phyloP scores from a whole-genome alignment of 1,140 invertebrate species.

The Caenorhabditis elegans region DNA sequence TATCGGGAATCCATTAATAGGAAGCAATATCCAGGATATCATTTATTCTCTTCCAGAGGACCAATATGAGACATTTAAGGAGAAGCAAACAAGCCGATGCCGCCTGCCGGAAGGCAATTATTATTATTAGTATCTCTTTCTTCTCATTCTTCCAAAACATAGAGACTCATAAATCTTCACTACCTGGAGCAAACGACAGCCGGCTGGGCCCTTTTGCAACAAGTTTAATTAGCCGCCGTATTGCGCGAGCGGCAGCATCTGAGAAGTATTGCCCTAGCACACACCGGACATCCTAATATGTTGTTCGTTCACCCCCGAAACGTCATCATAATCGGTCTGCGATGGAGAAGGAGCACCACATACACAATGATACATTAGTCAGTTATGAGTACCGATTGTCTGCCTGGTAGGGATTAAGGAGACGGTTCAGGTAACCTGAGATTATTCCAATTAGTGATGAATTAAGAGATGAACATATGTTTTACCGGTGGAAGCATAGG shows the following conservation, averaged over 20 bases:
- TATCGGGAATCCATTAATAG: too few relatives aligned
- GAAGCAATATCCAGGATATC: too few relatives aligned
- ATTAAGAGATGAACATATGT: not conserved
- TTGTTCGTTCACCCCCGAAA: not conserved
- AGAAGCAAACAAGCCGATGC: not conserved
- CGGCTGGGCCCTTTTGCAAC: not conserved
- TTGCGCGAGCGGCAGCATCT: not conserved
- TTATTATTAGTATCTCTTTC: constrained; percentile 22
- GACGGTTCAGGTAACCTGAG: constrained; percentile 16
- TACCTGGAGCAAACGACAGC: constrained; percentile 4
- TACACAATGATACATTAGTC: constrained; percentile 24
- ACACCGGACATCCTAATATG: constrained; percentile 24
- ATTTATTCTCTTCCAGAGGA: not conserved
- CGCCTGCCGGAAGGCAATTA: not conserved
- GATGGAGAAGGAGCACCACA: not conserved
- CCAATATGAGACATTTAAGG: not conserved
- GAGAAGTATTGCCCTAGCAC: not conserved
- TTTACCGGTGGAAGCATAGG: too few relatives aligned
- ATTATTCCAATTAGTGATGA: not conserved
- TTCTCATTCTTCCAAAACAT: not conserved
- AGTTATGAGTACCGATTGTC: not conserved
- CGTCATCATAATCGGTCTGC: constrained; percentile 25
- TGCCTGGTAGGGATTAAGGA: not conserved
- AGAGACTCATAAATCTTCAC: not conserved
- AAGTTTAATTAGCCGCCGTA: constrained; percentile 17